Evolutionary conservation across 2,113 vertebrate species (phyloP).

Genomic region (Dolichotis patagonum): DNA sequence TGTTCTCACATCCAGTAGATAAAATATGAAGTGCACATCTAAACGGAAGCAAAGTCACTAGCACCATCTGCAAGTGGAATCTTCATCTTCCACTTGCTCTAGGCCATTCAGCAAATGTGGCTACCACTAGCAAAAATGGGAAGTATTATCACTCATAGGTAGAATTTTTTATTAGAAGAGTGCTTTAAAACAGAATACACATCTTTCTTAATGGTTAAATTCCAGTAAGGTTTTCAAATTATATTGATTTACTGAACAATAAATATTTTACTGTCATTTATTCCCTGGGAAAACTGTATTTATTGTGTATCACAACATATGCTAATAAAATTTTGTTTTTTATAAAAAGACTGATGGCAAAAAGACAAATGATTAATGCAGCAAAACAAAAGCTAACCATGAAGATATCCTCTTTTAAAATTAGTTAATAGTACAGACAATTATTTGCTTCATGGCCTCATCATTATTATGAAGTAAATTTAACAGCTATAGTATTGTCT

Average conservation of each 20-base stretch:
- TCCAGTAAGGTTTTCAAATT: neutral
- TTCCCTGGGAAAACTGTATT: neutral
- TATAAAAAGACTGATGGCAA: neutral
- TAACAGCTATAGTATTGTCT: neutral
- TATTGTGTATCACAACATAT: neutral
- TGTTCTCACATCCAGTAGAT: neutral
- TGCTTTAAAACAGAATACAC: neutral
- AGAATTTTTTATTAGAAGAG: neutral
- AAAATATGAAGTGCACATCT: neutral
- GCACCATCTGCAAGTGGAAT: neutral
- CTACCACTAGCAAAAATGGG: neutral
- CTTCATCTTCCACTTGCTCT: neutral
- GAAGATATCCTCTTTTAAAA: neutral
- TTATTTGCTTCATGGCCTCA: neutral
- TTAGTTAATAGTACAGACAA: neutral
- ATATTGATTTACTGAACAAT: neutral
- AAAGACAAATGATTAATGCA: neutral
- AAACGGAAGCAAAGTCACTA: neutral
- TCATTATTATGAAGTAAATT: neutral
- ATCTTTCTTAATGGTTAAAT: neutral
- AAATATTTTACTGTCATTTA: slow-evolving; percentile 27
- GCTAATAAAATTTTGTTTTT: neutral
- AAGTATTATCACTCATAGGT: neutral
- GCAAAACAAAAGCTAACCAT: neutral
- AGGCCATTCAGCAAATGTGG: neutral